Percentiles rank a stretch among this genome's conserved stretches.
phyloP scores from a whole-genome alignment of 2,797 vertebrate genomes.

The Molossus molossus region DNA sequence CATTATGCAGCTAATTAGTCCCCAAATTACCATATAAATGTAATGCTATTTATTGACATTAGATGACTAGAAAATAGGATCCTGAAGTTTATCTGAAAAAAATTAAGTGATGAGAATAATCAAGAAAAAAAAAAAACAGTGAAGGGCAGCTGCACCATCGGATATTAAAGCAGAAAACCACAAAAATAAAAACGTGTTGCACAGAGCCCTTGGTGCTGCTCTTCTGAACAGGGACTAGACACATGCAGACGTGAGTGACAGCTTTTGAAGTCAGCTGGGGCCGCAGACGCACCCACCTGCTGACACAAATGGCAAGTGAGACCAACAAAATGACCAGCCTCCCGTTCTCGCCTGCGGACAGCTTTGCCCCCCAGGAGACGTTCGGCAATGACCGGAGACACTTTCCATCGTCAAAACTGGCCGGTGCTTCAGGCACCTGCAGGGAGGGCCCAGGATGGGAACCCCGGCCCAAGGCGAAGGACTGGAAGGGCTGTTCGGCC shows the following conservation, averaged over 20 bases:
- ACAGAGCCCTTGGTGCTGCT: neutral
- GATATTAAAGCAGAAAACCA: neutral
- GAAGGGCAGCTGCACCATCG: accelerated
- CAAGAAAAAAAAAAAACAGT: neutral
- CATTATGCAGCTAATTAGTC: neutral
- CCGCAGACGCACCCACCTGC: neutral
- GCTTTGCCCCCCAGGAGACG: neutral
- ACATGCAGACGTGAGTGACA: accelerated
- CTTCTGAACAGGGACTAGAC: neutral
- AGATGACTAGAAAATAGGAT: neutral
- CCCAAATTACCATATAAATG: neutral
- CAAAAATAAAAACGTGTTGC: neutral
- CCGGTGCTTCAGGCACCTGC: accelerated
- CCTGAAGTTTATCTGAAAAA: neutral
- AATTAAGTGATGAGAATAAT: neutral
- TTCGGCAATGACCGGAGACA: neutral
- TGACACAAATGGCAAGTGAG: neutral
- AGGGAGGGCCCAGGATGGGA: neutral
- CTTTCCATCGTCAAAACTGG: neutral
- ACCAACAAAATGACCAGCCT: neutral
- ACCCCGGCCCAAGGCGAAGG: accelerated
- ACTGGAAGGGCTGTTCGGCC: accelerated
- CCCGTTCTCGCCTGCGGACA: neutral
- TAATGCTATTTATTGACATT: neutral
- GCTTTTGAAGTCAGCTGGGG: neutral